Percentiles rank a stretch among this genome's conserved stretches.
These are phyloP conservation scores for Tautogolabrus adspersus DNA, from an alignment of 2,113 vertebrate species.

Conservation along the genomic window DNA sequence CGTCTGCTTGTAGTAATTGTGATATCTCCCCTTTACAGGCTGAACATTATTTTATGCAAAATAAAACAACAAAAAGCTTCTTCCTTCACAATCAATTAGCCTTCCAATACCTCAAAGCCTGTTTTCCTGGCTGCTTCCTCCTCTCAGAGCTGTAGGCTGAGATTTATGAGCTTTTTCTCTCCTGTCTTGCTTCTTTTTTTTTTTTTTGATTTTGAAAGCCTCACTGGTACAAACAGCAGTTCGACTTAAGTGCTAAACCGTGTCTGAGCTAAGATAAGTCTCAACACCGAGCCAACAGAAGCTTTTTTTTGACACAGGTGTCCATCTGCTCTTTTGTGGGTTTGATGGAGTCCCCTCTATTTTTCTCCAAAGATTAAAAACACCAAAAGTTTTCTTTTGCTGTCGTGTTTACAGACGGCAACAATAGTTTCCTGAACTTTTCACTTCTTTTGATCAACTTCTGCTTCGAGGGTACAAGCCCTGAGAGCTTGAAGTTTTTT, in stretches of 20 bases:
- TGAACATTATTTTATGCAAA: background rate
- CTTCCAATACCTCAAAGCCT: background rate
- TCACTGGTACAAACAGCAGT: conserved; percentile 36
- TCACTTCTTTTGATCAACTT: background rate
- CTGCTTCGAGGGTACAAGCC: too few species aligned
- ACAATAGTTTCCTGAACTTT: conserved; percentile 1
- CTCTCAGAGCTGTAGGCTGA: background rate
- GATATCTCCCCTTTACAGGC: background rate
- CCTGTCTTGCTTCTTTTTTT: background rate
- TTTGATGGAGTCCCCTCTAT: background rate
- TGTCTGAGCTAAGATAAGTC: conserved; percentile 52
- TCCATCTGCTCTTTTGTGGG: conserved; percentile 46
- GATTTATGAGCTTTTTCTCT: conserved; percentile 9
- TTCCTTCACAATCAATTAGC: conserved; percentile 3
- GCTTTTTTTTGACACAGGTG: conserved; percentile 38
- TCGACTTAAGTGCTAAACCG: conserved; percentile 57
- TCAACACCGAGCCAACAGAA: conserved; percentile 21
- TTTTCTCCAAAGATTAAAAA: conserved; percentile 23
- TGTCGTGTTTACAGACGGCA: too few species aligned
- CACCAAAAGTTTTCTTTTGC: too few species aligned
- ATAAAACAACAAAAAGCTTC: background rate
- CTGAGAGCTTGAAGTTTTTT: too few species aligned
- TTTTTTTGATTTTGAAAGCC: background rate
- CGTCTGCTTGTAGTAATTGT: background rate
- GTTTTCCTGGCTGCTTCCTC: background rate